Percentiles rank a stretch among this genome's conserved stretches.
These are phyloP conservation scores for Onychostruthus taczanowskii DNA, from an alignment of 2,113 vertebrate species.

Conservation along the genomic window DNA sequence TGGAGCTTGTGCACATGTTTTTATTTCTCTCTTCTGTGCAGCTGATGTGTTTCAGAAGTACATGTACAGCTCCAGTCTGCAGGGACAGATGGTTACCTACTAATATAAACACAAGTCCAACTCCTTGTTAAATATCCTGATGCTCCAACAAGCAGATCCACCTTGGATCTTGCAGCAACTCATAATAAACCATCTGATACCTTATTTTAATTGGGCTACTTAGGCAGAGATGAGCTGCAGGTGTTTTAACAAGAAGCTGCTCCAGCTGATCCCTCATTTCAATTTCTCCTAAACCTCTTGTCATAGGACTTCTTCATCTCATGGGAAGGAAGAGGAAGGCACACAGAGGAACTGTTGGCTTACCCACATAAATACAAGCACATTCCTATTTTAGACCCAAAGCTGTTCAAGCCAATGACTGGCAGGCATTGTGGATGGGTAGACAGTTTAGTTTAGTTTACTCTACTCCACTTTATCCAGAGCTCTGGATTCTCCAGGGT, in stretches of 20 bases:
- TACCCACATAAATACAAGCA: not conserved
- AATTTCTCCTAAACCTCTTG: not conserved
- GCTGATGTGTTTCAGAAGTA: conserved; percentile 9
- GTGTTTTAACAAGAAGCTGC: not conserved
- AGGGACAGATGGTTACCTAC: not conserved
- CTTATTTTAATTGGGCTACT: not conserved
- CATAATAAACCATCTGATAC: not conserved
- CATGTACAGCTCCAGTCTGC: not conserved
- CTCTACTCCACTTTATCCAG: not conserved
- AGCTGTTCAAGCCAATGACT: not conserved
- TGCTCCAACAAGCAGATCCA: not conserved
- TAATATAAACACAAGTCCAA: not conserved
- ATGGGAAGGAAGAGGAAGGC: not conserved
- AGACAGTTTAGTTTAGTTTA: not conserved
- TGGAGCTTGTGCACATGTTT: not conserved
- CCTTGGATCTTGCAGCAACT: not conserved
- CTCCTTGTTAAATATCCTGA: not conserved
- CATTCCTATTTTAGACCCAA: not conserved
- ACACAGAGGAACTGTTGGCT: not conserved
- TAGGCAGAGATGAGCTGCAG: not conserved
- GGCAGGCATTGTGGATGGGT: not conserved
- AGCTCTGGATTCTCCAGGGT: not conserved
- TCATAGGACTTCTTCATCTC: not conserved
- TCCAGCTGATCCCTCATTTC: not conserved
- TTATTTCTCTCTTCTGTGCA: not conserved